phyloP scores from a whole-genome alignment of 1,140 invertebrate genomes.

The Eriosoma lanigerum region DNA sequence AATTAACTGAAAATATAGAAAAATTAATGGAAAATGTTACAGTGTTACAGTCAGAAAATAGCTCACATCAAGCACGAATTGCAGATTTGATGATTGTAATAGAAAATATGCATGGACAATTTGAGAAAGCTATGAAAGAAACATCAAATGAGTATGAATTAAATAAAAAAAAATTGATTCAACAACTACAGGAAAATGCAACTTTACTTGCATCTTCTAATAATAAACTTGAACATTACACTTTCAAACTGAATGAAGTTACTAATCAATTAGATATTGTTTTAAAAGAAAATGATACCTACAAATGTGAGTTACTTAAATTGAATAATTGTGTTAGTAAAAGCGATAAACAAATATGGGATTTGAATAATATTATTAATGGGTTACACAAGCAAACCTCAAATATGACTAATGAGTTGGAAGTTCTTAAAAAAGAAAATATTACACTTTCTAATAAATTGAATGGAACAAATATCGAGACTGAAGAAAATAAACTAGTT shows the following conservation, averaged over 20 bases:
- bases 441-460: constrained; percentile 5
- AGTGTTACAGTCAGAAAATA: neutral
- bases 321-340: neutral
- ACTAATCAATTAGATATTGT: constrained; percentile 9
- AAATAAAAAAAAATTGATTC: constrained; percentile 27
- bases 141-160: constrained; percentile 1
- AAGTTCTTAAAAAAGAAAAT: constrained; percentile 15
- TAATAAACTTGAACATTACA: neutral
- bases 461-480: neutral
- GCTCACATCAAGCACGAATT: neutral
- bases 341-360: constrained; percentile 1
- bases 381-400: neutral
- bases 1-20: constrained; percentile 14
- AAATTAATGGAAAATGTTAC: neutral
- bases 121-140: constrained; percentile 19
- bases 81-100: neutral
- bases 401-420: constrained; percentile 8
- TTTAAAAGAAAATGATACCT: constrained; percentile 33
- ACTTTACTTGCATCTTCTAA: neutral
- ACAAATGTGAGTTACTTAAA: neutral
- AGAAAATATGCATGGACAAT: constrained; percentile 19
- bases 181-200: constrained; percentile 11
- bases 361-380: constrained; percentile 11
- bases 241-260: neutral
- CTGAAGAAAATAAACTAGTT: constrained; percentile 31